Percentiles rank a stretch among this genome's conserved stretches.
Conservation (phyloP, 2,797 vertebrate species). For the Tenualosa thibaudeaui region DNA sequence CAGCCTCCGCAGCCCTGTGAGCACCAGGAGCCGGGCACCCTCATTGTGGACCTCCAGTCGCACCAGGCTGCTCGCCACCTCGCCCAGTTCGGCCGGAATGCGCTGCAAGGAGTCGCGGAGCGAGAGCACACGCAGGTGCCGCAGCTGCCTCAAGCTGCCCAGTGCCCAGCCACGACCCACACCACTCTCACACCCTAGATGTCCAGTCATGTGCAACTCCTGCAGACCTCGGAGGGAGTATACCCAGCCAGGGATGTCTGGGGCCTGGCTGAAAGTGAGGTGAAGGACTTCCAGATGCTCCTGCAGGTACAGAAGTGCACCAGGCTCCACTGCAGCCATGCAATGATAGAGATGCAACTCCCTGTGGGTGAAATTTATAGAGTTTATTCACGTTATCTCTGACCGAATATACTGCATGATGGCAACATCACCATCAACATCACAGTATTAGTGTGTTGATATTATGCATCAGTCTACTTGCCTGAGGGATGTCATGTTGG, state of each 20-base stretch:
- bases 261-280: constrained; percentile 72
- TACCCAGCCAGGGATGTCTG: constrained; percentile 75
- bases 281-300: constrained; percentile 73
- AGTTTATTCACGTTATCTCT: too few species aligned
- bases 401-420: neutral
- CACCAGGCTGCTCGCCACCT: constrained; percentile 68
- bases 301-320: constrained; percentile 68
- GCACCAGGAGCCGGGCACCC: constrained; percentile 68
- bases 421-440: neutral
- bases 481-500: constrained; percentile 74
- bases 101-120: constrained; percentile 69
- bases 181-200: constrained; percentile 64
- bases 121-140: constrained; percentile 67
- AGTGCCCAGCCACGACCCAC: constrained; percentile 70
- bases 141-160: constrained; percentile 69
- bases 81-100: constrained; percentile 71
- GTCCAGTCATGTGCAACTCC: constrained; percentile 75
- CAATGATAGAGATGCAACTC: constrained; percentile 80
- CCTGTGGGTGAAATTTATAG: constrained; percentile 48
- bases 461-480: constrained; percentile 35
- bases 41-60: constrained; percentile 75
- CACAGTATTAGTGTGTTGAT: neutral
- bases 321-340: constrained; percentile 67
- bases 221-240: constrained; percentile 71
- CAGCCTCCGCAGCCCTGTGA: constrained; percentile 70